Conservation (phyloP, 2,113 vertebrate species). For the Ageneiosus marmoratus region DNA sequence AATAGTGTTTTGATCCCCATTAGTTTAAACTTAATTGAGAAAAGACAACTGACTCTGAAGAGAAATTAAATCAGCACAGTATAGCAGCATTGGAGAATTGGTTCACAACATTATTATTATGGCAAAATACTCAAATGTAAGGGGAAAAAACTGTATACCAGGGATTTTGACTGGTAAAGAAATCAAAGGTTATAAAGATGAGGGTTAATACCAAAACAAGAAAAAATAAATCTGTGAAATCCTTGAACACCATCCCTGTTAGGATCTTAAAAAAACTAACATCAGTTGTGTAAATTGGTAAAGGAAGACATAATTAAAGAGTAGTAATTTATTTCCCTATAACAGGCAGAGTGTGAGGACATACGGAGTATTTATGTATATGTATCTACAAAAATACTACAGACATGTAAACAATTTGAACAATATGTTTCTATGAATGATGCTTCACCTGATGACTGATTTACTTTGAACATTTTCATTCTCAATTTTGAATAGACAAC, state of each 20-base stretch:
- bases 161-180: not conserved
- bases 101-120: conserved; percentile 13
- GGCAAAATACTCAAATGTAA: not conserved
- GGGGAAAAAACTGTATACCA: not conserved
- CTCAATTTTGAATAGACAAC: not conserved
- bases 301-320: not conserved
- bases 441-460: not conserved
- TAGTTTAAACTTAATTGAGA: conserved; percentile 69
- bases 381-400: not conserved
- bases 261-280: conserved; percentile 65
- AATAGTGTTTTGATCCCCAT: conserved; percentile 72
- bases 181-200: not conserved
- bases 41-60: conserved; percentile 59
- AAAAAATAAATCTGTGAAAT: conserved; percentile 49
- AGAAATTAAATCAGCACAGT: conserved; percentile 13
- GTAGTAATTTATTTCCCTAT: not conserved
- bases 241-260: conserved; percentile 54
- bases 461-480: not conserved
- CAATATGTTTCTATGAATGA: not conserved
- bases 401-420: not conserved
- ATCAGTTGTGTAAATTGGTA: conserved; percentile 56
- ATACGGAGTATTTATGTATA: not conserved
- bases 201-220: conserved; percentile 47
- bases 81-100: not conserved
- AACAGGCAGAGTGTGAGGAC: not conserved